These are phyloP conservation scores for Colaptes auratus DNA, from an alignment of 2,113 vertebrate genomes.

Conservation along the genomic window DNA sequence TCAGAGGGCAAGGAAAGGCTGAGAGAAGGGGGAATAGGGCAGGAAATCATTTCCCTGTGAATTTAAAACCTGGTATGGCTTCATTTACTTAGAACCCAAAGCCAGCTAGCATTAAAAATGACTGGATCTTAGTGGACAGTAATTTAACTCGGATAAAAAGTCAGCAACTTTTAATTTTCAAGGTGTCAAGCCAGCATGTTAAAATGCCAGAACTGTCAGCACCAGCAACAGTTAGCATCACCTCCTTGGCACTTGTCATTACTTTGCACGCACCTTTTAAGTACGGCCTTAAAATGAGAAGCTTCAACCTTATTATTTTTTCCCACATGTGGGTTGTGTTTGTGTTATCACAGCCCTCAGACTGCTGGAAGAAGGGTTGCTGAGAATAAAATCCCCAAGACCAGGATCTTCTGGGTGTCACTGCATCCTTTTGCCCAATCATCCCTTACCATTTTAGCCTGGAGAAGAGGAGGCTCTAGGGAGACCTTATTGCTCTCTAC, in stretches of 20 bases:
- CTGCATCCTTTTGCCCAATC: not conserved
- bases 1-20: not conserved
- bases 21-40: not conserved
- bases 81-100: not conserved
- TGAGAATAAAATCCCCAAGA: not conserved
- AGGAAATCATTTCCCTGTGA: not conserved
- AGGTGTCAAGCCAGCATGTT: slow-evolving; percentile 25
- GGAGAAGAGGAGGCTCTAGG: no score
- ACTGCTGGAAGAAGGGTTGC: not conserved
- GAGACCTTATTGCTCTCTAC: no score
- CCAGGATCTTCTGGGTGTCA: not conserved
- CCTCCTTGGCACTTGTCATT: slow-evolving; percentile 54
- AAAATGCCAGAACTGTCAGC: slow-evolving; percentile 57
- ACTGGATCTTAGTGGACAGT: slow-evolving; percentile 19
- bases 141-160: slow-evolving; percentile 44
- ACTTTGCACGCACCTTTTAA: slow-evolving; percentile 46
- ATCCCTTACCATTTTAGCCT: no score
- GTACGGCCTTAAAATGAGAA: slow-evolving; percentile 54
- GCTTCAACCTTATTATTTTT: slow-evolving; percentile 64
- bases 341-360: not conserved
- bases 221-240: slow-evolving; percentile 44
- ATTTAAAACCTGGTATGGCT: not conserved
- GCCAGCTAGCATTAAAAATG: not conserved
- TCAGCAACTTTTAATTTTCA: slow-evolving; percentile 66
- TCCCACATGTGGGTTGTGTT: not conserved